Base-by-base conservation (phyloP, 37 sponge, comb jelly and placozoan genomes). In the Lycopodina hypogea region DNA sequence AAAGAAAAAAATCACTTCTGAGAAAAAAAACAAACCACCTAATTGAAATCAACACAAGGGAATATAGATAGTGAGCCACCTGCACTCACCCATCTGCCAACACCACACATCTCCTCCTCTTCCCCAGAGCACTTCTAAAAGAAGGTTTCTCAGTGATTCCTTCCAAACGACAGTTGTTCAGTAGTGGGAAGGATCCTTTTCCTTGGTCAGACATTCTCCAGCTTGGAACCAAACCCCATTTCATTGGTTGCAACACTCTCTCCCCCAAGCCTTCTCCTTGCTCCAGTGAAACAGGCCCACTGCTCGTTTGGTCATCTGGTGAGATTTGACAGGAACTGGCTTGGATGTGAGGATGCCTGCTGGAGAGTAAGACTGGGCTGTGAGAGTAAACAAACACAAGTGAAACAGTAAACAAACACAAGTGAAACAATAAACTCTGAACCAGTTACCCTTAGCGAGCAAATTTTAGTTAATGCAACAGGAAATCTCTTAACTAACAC, bases 191-290 rank as follows among this genome's bases (percentile, higher is more conserved):
- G 30, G 90, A 93, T 3, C 48, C 30, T 22, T 18, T 12, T 24
- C 74, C 79, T 59, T 23, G n/a, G 0, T 76, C 76, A 19, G 79
- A 80, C 50, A 86, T 92, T 42, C 93, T 89, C 96, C 96, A 96
- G 45, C 78, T 73, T 9, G 96, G 96, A 21, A 96, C 78, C 0
- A 96, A 74, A 19, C 96, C 96, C 96, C 96, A 96, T 70, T 90
- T 87, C 96, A 96, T 96, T 21, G 70, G 48, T 77, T 96, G 96
- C 42, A 95, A 58, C 6, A 95, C 87, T 17, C 96, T 80, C 29
- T 89, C 96, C 48, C 75, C 81, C 28, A 40, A 23, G 1, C 30
- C 61, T 45, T 45, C 37, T 42, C 48, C 23, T 36, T 19, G 0
- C 42, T 38, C 34, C 15, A 29, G 48, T 55, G 36, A 2, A 8